A percentile compares a stretch with the other conserved stretches of the same genome.
phyloP scores from a whole-genome alignment of 2,113 vertebrate genomes.

The Rhea pennata region DNA sequence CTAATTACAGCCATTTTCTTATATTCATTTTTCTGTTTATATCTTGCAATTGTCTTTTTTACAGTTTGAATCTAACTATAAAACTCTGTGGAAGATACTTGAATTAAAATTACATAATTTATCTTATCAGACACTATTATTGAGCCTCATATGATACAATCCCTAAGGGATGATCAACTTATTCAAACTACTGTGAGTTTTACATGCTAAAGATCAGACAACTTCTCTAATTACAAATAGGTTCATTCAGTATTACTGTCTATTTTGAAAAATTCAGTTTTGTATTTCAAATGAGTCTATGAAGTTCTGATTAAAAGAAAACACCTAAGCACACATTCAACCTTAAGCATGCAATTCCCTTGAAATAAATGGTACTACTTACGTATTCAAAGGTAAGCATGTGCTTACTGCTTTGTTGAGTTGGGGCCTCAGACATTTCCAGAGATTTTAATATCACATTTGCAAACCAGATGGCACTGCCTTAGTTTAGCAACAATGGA shows the following conservation, averaged over 20 bases:
- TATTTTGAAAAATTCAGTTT: not conserved
- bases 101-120: constrained; percentile 12
- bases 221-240: not conserved
- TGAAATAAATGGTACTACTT: constrained; percentile 1
- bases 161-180: not conserved
- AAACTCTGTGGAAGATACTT: not conserved
- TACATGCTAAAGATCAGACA: not conserved
- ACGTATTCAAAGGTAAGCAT: constrained; percentile 29
- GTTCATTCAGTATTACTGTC: not conserved
- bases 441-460: constrained; percentile 68
- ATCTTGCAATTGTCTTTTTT: constrained; percentile 2
- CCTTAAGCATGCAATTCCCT: not conserved
- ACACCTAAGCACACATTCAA: not conserved
- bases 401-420: constrained; percentile 20
- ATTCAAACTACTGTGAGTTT: not conserved
- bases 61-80: not conserved
- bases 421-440: not conserved
- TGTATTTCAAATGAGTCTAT: not conserved
- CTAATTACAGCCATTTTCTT: not conserved
- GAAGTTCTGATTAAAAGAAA: constrained; percentile 1
- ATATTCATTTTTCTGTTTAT: not conserved
- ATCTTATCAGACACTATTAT: constrained; percentile 11
- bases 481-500: constrained; percentile 73
- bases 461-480: constrained; percentile 76
- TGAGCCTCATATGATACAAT: not conserved